Evolutionary conservation across 2,888 invertebrate species (phyloP).

Genomic region (Therioaphis trifolii): DNA sequence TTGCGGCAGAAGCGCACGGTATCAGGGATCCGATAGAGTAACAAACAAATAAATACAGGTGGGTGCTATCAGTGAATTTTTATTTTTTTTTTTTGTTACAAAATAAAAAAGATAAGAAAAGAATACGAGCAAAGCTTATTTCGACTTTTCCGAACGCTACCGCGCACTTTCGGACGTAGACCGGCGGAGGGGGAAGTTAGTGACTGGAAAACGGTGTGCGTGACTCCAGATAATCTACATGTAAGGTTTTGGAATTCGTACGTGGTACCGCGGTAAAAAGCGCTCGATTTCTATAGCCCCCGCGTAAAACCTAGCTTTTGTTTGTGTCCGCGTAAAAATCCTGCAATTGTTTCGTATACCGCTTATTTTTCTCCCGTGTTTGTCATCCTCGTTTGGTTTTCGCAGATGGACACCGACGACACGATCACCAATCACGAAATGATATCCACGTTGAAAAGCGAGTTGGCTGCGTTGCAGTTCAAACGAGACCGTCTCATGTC

Average conservation of each 20-base stretch:
- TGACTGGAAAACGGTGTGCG: conserved; percentile 31
- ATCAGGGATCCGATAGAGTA: neutral
- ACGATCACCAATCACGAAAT: conserved; percentile 74
- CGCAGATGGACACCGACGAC: conserved; percentile 72
- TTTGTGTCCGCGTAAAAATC: neutral
- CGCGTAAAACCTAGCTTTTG: neutral
- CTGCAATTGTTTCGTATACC: neutral
- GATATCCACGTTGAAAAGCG: conserved; percentile 82
- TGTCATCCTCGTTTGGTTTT: conserved; percentile 2
- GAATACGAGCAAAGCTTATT: neutral
- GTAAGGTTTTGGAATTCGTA: conserved; percentile 4
- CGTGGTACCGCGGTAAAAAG: conserved; percentile 44
- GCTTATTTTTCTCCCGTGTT: neutral
- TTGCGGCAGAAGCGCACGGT: neutral
- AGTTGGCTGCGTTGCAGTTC: conserved; percentile 85
- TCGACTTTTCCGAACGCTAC: neutral
- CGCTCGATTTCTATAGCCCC: neutral
- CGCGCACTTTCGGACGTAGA: neutral
- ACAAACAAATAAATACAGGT: conserved; percentile 20
- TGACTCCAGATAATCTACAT: conserved; percentile 32
- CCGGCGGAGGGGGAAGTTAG: neutral
- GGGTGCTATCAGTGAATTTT: too few species aligned
- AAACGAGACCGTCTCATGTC: conserved; percentile 82
- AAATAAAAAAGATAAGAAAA: too few species aligned
- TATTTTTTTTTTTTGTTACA: too few species aligned